phyloP scores from a whole-genome alignment of 2,888 invertebrate genomes.

The Lampropteryx suffumata region DNA sequence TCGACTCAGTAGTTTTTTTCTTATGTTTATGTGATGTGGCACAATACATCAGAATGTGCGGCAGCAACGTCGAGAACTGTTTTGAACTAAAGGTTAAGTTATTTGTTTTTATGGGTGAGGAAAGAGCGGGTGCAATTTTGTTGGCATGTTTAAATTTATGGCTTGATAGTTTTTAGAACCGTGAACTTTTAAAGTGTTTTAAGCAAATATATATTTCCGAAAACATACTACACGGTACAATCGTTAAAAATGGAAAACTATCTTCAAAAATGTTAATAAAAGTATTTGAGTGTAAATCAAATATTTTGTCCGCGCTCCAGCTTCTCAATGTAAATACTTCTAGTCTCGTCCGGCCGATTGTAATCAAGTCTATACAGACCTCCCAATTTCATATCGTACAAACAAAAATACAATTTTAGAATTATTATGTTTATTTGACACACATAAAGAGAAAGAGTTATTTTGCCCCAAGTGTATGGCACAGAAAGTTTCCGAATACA shows the following conservation, averaged over 20 bases:
- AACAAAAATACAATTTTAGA: too few species aligned
- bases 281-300: slow-evolving; percentile 14
- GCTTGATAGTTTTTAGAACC: not conserved
- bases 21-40: too few species aligned
- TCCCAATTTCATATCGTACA: not conserved
- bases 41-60: not conserved
- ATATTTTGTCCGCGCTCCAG: slow-evolving; percentile 13
- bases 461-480: too few species aligned
- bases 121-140: not conserved
- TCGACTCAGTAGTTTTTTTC: too few species aligned
- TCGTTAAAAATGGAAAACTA: slow-evolving; percentile 3
- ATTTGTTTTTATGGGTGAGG: not conserved
- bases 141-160: not conserved
- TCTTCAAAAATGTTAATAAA: slow-evolving; percentile 1
- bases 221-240: too few species aligned
- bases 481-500: too few species aligned
- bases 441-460: too few species aligned
- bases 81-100: slow-evolving; percentile 5
- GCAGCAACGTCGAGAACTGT: not conserved
- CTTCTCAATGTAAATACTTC: slow-evolving; percentile 10
- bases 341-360: slow-evolving; percentile 3
- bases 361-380: slow-evolving; percentile 5
- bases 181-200: not conserved
- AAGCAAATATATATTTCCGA: too few species aligned
- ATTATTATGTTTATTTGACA: too few species aligned